These are phyloP conservation scores for Saxidomus purpurata DNA, from an alignment of 1,140 invertebrate species.

Conservation along the genomic window DNA sequence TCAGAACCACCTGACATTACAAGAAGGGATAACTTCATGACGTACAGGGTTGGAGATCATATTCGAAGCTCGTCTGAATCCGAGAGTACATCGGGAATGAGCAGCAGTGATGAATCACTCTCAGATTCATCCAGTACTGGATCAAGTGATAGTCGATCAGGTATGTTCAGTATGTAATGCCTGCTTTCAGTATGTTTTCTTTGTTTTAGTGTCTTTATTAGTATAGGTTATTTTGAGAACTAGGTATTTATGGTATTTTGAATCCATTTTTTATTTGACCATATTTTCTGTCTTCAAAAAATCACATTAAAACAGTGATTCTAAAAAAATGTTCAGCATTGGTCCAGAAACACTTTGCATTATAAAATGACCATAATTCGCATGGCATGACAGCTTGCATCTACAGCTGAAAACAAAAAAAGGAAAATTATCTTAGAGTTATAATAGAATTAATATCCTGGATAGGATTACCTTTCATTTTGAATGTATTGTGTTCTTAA, in stretches of 20 bases:
- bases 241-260: too few species aligned
- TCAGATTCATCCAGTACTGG: constrained; percentile 79
- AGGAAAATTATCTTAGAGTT: too few species aligned
- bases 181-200: too few species aligned
- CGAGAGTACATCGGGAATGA: constrained; percentile 81
- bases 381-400: constrained; percentile 10
- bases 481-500: not conserved
- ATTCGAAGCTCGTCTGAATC: constrained; percentile 82
- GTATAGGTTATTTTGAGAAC: too few species aligned
- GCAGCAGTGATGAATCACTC: constrained; percentile 81
- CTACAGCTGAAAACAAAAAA: not conserved
- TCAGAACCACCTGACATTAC: constrained; percentile 78
- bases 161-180: constrained; percentile 62
- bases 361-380: not conserved
- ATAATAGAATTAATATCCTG: too few species aligned
- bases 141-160: constrained; percentile 82
- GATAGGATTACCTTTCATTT: too few species aligned
- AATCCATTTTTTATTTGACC: too few species aligned
- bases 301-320: too few species aligned
- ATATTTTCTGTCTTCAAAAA: too few species aligned
- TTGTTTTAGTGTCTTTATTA: too few species aligned
- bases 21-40: constrained; percentile 80
- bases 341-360: too few species aligned
- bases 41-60: constrained; percentile 77
- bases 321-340: too few species aligned